Conservation (phyloP, 1,140 invertebrate genomes). For the Ganaspis sp. region DNA sequence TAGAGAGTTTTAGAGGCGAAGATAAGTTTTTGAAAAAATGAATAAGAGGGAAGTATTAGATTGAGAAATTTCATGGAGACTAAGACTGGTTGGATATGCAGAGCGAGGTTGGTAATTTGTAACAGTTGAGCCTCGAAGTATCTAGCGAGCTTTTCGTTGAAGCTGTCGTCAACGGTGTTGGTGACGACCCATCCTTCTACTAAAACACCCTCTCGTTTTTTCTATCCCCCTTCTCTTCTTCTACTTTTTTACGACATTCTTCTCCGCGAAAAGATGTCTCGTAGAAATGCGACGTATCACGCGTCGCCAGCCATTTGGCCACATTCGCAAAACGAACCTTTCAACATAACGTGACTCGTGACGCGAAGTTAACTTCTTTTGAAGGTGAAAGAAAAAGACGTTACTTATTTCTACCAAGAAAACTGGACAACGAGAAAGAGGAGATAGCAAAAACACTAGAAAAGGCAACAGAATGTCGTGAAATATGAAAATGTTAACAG, state of each 20-base stretch:
- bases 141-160: slow-evolving; percentile 29
- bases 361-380: slow-evolving; percentile 39
- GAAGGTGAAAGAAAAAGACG: slow-evolving; percentile 47
- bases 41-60: slow-evolving; percentile 46
- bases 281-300: slow-evolving; percentile 49
- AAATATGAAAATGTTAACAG: no score
- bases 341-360: slow-evolving; percentile 54
- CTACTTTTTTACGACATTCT: slow-evolving; percentile 45
- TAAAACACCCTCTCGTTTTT: neutral
- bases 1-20: no score
- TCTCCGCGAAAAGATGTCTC: slow-evolving; percentile 46
- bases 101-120: slow-evolving; percentile 49
- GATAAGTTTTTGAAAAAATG: no score
- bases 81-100: slow-evolving; percentile 48
- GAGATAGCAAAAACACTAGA: no score
- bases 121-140: slow-evolving; percentile 44
- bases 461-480: no score
- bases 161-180: slow-evolving; percentile 47
- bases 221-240: slow-evolving; percentile 36
- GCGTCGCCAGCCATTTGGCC: slow-evolving; percentile 1
- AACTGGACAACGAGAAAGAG: no score
- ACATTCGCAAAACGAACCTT: slow-evolving; percentile 49
- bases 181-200: slow-evolving; percentile 44
- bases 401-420: no score
- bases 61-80: slow-evolving; percentile 34